These are phyloP conservation scores for Aeoliscus strigatus DNA, from an alignment of 2,797 vertebrate genomes.

Conservation along the genomic window DNA sequence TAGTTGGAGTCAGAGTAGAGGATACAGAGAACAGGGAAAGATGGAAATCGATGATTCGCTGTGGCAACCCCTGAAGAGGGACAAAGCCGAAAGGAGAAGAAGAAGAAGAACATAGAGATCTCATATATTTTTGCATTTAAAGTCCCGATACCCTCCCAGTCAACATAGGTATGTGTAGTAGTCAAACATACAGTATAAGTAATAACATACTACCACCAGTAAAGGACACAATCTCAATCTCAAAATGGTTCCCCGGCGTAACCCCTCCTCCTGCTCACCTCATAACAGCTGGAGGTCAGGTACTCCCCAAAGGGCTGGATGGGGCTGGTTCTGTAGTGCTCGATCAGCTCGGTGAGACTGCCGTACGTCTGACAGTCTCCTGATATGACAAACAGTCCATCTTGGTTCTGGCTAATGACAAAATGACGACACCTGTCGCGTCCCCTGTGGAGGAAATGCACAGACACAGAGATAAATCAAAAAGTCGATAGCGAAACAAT, in stretches of 20 bases:
- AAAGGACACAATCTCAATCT: no score
- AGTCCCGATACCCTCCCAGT: no score
- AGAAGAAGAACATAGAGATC: no score
- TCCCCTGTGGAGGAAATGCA: conserved; percentile 65
- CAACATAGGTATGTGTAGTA: no score
- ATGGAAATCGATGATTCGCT: no score
- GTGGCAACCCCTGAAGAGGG: no score
- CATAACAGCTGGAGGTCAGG: conserved; percentile 62
- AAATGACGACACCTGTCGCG: conserved; percentile 81
- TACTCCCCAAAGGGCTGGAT: conserved; percentile 81
- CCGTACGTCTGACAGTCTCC: conserved; percentile 70
- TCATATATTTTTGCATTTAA: no score
- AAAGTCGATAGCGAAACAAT: not conserved
- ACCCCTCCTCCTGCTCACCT: conserved; percentile 49
- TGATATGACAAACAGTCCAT: conserved; percentile 65
- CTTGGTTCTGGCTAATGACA: conserved; percentile 74
- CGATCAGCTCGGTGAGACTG: conserved; percentile 71
- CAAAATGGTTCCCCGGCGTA: not conserved
- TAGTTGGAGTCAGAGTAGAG: no score
- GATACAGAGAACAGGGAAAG: no score
- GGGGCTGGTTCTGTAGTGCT: conserved; percentile 70
- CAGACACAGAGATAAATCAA: not conserved
- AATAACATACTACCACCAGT: no score
- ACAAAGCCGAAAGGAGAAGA: no score
- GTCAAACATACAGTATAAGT: no score